Evolutionary conservation across 2,113 vertebrate genomes (phyloP).

Genomic region (Limanda limanda): DNA sequence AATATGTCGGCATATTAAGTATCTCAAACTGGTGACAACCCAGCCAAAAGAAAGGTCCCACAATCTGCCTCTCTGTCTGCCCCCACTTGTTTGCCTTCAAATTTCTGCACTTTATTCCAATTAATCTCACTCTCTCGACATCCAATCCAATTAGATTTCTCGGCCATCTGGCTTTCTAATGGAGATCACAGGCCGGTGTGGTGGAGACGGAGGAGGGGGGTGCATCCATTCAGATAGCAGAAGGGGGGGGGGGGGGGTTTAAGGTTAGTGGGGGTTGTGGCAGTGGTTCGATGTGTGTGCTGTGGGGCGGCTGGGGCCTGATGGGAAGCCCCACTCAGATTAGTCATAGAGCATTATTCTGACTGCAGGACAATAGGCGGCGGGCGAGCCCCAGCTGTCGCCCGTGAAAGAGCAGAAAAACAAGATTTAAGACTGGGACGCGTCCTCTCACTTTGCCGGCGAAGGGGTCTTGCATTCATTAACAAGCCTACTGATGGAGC

Average conservation of each 20-base stretch:
- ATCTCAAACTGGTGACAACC: slow-evolving; percentile 33
- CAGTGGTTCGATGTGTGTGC: slow-evolving; percentile 74
- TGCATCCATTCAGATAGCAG: slow-evolving; percentile 1
- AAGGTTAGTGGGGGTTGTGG: slow-evolving; percentile 48
- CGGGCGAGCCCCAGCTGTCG: slow-evolving; percentile 95
- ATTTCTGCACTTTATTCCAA: slow-evolving; percentile 77
- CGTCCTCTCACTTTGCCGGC: slow-evolving; percentile 86
- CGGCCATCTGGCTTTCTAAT: slow-evolving; percentile 89
- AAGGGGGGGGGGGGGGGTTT: slow-evolving; percentile 5
- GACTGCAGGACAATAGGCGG: slow-evolving; percentile 92
- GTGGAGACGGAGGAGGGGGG: slow-evolving; percentile 50
- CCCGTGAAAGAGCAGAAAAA: slow-evolving; percentile 93
- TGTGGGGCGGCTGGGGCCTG: slow-evolving; percentile 85
- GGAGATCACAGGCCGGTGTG: slow-evolving; percentile 77
- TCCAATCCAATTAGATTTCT: slow-evolving; percentile 88
- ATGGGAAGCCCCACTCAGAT: slow-evolving; percentile 93
- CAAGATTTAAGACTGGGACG: slow-evolving; percentile 95
- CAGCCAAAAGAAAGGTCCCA: slow-evolving; percentile 61
- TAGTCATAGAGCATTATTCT: slow-evolving; percentile 97
- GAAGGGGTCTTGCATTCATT: slow-evolving; percentile 90
- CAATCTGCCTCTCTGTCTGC: slow-evolving; percentile 85
- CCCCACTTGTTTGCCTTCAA: slow-evolving; percentile 77
- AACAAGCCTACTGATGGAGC: slow-evolving; percentile 75
- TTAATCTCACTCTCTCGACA: slow-evolving; percentile 79
- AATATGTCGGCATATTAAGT: slow-evolving; percentile 34